Evolutionary conservation across 2,797 vertebrate species (phyloP), one percentile per base, ranked within the genome.

Genomic region (Crossoptilon crossoptilon): DNA sequence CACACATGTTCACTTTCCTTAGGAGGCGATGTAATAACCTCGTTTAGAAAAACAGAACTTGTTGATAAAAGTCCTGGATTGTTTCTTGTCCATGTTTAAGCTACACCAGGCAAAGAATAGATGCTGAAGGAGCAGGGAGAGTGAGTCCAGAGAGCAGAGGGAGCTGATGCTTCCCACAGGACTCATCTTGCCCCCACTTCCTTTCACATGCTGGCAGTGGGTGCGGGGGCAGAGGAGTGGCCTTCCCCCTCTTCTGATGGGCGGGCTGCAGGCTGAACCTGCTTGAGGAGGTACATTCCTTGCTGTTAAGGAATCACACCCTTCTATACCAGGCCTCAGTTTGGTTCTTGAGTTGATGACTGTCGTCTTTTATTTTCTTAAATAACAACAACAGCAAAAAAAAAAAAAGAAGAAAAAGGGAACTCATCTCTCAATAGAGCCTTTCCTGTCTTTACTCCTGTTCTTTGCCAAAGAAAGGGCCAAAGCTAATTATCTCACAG

Each of bases 171-270:
- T 14, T 69, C 56, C 66, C 31, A 8, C 1, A 14, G 68, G 48
- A 17, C 69, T 70, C 31, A 14, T 33, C 55, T 70, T 58, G 4
- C 19, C 0, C 1, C 2, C 5, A 16, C 67, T 53, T 26, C 59
- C 29, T 35, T 14, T 2, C 24, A 5, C 5, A 0, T 3, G 0
- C 4, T 17, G 23, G 6, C 23, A 23, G 7, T 5, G 43, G 0
- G 3, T 29, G 18, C 5, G 0, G 4, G n/a, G 60, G 19, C 7
- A 29, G 11, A 23, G 0, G 1, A 41, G 17, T 10, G 33, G 17
- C 53, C 7, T 58, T 67, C 35, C 2, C 51, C 56, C 31, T 59
- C 14, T 18, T 69, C 55, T 55, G n/a, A 3, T 7, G n/a, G 23
- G 13, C n/a, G 87, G 9, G 10, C 0, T 2, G 29, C 4, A 26